Base-by-base conservation (phyloP, 2,888 invertebrate genomes). In the Lumbricus terrestris region DNA sequence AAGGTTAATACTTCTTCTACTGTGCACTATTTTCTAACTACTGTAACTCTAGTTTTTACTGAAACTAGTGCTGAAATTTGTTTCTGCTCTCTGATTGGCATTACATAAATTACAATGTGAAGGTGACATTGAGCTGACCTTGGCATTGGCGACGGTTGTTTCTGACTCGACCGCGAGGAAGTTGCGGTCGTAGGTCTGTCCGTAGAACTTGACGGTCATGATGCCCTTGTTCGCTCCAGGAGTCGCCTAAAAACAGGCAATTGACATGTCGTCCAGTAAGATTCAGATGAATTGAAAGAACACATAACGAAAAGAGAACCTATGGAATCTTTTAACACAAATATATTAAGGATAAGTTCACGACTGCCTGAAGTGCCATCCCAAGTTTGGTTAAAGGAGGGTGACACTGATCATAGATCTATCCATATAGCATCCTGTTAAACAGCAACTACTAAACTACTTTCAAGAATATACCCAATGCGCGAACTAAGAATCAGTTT, bases 171-270 rank as follows among this genome's bases (percentile, higher is more conserved):
- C 88, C 20, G 47, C 38, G n/a, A 91, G 88, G 20, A 42, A 82
- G n/a, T 91, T 90, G 34, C 90, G 38, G 69, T 88, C 88, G 34
- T 91, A 91, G 20, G 37, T 90, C 47, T 91, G 90, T 34, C 91
- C 91, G 47, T 90, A 91, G 47, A 91, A 91, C 89, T 91, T 91
- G 88, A 91, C 91, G 13, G 88, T 83, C 88, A 83, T 90, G 29
- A 85, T 42, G 38, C 90, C 90, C 33, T n/a, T 37, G 23, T 82
- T 38, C 0, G 85, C 89, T 34, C 88, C 90, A 15, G 34, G 37
- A 23, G 89, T 89, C 33, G 90, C 90, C 91, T 89, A n/a, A n/a
- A n/a, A n/a, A 23, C 37, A 37, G 8, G n/a, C n/a, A n/a, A 69
- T 3, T 29, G n/a, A 47, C 47, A 47, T 47, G 23, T 47, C 3